Base-by-base conservation (phyloP, 2,888 invertebrate species). In the Eremobia ochroleuca region DNA sequence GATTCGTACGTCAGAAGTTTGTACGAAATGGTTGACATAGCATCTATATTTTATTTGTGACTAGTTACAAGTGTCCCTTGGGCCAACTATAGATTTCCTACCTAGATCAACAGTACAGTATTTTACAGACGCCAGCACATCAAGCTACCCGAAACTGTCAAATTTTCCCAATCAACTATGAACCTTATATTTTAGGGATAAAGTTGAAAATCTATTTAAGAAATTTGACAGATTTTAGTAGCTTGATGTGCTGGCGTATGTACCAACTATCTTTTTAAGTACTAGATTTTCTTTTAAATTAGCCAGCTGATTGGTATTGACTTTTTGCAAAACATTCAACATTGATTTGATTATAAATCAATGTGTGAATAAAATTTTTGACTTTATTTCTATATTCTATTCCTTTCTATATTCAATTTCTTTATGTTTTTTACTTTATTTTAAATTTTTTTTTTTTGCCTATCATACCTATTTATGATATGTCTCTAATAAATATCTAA, bases 401-500 rank as follows among this genome's bases (percentile, higher is more conserved):
- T n/a, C n/a, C n/a, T n/a, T n/a, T n/a, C n/a, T n/a, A n/a, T n/a
- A n/a, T n/a, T n/a, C n/a, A n/a, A n/a, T n/a, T n/a, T n/a, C n/a
- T n/a, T n/a, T n/a, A n/a, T n/a, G n/a, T n/a, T n/a, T n/a, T n/a
- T n/a, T n/a, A n/a, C n/a, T n/a, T n/a, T n/a, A n/a, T n/a, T n/a
- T n/a, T n/a, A n/a, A n/a, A n/a, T n/a, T n/a, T n/a, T n/a, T n/a
- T n/a, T n/a, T n/a, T n/a, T n/a, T n/a, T n/a, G 37, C 61, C 46
- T 73, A 85, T 76, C 34, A 73, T 76, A 69, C 65, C 52, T 83
- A 83, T 86, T 77, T 77, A 77, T 85, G 37, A 71, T 65, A 68
- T 67, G 37, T 74, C 55, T 64, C 8, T 46, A 55, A 34, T 34
- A 58, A 18, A 68, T 67, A n/a, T 55, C 4, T 82, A 52, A 34